These are phyloP conservation scores for Lepidostoma basale DNA, from an alignment of 1,140 invertebrate genomes.

Conservation along the genomic window DNA sequence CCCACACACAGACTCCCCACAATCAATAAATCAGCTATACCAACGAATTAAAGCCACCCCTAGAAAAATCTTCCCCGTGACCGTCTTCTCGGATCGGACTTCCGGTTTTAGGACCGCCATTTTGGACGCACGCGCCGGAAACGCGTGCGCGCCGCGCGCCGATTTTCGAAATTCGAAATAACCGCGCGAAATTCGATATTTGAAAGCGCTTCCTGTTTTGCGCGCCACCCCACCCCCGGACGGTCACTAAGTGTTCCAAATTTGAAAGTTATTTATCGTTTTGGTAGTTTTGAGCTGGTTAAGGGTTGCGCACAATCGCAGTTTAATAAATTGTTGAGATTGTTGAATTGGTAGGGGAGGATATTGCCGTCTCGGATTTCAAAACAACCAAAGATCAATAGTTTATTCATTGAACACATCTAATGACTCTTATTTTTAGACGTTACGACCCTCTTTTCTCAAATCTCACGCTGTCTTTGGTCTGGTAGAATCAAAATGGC, in stretches of 20 bases:
- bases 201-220: constrained; percentile 36
- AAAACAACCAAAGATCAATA: neutral
- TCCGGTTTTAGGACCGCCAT: constrained; percentile 17
- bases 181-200: constrained; percentile 39
- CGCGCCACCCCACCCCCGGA: neutral
- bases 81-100: constrained; percentile 6
- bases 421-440: too few species aligned
- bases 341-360: constrained; percentile 2
- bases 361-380: neutral
- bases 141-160: constrained; percentile 25
- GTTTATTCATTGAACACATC: neutral
- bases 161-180: constrained; percentile 8
- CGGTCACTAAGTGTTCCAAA: constrained; percentile 17
- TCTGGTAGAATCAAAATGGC: too few species aligned
- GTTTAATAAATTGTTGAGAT: constrained; percentile 20
- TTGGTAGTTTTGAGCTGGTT: neutral
- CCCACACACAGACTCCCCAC: neutral
- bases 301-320: neutral
- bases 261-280: constrained; percentile 33
- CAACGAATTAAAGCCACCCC: neutral
- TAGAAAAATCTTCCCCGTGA: constrained; percentile 10
- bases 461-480: too few species aligned
- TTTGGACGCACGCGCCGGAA: constrained; percentile 37
- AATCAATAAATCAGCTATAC: constrained; percentile 24
- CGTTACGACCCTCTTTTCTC: too few species aligned